Evolutionary conservation across 2,888 invertebrate genomes (phyloP).

Genomic region (Eumerus sabulonum): DNA sequence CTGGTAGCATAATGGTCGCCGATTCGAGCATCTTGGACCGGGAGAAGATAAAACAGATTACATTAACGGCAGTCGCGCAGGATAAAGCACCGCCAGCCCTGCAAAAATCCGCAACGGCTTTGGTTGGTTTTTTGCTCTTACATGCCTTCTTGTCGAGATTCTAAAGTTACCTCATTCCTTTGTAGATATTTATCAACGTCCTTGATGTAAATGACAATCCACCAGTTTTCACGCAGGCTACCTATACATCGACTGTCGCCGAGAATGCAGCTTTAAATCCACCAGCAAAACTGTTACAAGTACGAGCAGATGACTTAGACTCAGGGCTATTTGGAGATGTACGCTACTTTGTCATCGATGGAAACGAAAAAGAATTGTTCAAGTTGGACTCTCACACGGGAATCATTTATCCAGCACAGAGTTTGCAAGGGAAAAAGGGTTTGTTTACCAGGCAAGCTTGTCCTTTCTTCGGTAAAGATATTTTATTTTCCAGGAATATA

Average conservation of each 20-base stretch:
- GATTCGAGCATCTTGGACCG: conserved; percentile 87
- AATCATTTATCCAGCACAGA: conserved; percentile 88
- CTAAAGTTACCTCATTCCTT: background rate
- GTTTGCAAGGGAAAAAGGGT: conserved; percentile 83
- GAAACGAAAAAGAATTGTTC: conserved; percentile 86
- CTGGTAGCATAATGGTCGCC: conserved; percentile 88
- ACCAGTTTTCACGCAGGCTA: conserved; percentile 88
- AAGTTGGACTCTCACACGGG: conserved; percentile 87
- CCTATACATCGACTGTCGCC: conserved; percentile 89
- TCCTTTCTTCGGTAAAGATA: background rate
- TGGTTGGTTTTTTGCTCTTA: conserved; percentile 81
- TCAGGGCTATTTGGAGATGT: conserved; percentile 88
- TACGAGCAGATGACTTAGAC: conserved; percentile 90
- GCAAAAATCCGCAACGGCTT: conserved; percentile 86
- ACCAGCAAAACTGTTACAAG: conserved; percentile 86
- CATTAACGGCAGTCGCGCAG: conserved; percentile 88
- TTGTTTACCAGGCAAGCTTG: background rate
- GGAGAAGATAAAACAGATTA: conserved; percentile 85
- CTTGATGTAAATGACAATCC: conserved; percentile 93
- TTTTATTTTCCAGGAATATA: conserved; percentile 77
- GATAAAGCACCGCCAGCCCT: conserved; percentile 88
- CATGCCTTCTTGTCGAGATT: background rate
- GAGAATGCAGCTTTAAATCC: conserved; percentile 90
- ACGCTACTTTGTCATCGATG: conserved; percentile 85
- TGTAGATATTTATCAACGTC: conserved; percentile 86